A percentile compares a stretch with the other conserved stretches of the same genome.
Evolutionary conservation across 2,888 invertebrate genomes (phyloP).

Genomic region (Brachylomia viminalis): DNA sequence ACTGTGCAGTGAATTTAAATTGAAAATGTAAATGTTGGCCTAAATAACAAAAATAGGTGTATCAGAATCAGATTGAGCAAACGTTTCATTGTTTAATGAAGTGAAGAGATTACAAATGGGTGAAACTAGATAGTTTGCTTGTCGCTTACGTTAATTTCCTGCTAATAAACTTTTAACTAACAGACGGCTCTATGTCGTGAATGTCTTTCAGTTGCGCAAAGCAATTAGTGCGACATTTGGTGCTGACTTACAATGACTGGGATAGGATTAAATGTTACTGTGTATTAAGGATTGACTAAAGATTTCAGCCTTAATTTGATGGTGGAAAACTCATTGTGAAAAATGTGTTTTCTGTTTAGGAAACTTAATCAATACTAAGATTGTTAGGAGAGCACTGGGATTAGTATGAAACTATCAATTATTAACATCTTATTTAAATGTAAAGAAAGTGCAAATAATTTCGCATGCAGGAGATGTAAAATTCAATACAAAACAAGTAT

Average conservation of each 20-base stretch:
- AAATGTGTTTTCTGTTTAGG: not conserved
- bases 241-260: constrained; percentile 64
- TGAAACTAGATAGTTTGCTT: constrained; percentile 73
- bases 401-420: not conserved
- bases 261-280: constrained; percentile 61
- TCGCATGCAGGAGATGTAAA: constrained; percentile 31
- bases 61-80: constrained; percentile 60
- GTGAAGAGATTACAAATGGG: constrained; percentile 74
- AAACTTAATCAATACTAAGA: not conserved
- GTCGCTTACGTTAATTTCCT: constrained; percentile 76
- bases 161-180: constrained; percentile 80
- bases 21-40: constrained; percentile 74
- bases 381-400: not conserved
- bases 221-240: constrained; percentile 81
- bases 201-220: constrained; percentile 74
- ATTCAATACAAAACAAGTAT: constrained; percentile 51
- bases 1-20: constrained; percentile 75
- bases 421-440: not conserved
- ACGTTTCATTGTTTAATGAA: constrained; percentile 76
- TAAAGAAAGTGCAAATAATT: constrained; percentile 16
- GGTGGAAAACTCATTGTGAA: constrained; percentile 2
- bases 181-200: constrained; percentile 74
- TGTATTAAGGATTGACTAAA: constrained; percentile 48
- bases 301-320: constrained; percentile 33
- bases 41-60: constrained; percentile 63